Percentiles rank a stretch among this genome's conserved stretches.
These are phyloP conservation scores for Pristionchus pacificus DNA, from an alignment of 1,140 invertebrate species.

Conservation along the genomic window DNA sequence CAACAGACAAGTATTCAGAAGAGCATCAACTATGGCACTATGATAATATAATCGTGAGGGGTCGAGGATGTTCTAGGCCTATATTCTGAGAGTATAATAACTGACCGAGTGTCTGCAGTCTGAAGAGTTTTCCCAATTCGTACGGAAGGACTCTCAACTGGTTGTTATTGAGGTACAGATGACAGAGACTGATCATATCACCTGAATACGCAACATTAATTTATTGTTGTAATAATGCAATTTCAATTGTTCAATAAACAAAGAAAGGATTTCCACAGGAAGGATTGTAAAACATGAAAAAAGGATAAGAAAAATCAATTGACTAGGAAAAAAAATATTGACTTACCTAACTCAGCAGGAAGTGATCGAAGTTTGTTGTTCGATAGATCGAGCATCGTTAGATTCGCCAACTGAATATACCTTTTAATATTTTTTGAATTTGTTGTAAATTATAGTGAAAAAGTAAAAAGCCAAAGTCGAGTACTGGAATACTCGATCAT, in stretches of 20 bases:
- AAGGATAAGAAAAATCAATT: too few species aligned
- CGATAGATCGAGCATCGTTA: constrained; percentile 83
- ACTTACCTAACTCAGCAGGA: constrained; percentile 88
- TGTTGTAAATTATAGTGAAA: neutral
- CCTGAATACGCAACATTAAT: too few species aligned
- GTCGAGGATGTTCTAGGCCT: too few species aligned
- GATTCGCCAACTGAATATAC: constrained; percentile 59
- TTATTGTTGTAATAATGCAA: too few species aligned
- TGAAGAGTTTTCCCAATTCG: constrained; percentile 94
- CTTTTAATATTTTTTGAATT: neutral
- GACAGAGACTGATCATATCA: constrained; percentile 85
- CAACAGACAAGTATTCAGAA: too few species aligned
- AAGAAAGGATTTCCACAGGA: too few species aligned
- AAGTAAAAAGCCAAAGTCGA: neutral
- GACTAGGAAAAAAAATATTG: too few species aligned
- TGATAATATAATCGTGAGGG: too few species aligned
- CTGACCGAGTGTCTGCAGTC: constrained; percentile 71
- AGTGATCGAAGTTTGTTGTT: constrained; percentile 86
- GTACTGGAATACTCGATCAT: neutral
- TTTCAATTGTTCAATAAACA: too few species aligned
- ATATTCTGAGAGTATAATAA: constrained; percentile 20
- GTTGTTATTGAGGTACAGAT: constrained; percentile 89
- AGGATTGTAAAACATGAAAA: too few species aligned
- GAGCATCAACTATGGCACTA: too few species aligned
- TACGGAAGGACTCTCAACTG: constrained; percentile 84